Evolutionary conservation across 2,888 invertebrate species (phyloP), one percentile per base, ranked within the genome.

Genomic region (Catocala fraxini): DNA sequence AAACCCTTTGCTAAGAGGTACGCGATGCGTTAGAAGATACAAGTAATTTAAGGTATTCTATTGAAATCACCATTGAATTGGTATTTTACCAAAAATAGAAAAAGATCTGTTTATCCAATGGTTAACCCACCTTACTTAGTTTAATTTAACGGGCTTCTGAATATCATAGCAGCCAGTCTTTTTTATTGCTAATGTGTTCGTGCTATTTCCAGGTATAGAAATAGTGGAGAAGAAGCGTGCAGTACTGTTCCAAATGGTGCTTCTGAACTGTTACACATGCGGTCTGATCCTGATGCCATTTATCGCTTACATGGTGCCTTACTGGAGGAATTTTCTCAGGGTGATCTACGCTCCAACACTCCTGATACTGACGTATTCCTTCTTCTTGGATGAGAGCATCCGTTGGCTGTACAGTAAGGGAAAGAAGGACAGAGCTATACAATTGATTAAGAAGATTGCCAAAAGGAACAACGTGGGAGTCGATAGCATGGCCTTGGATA

Each of bases 391-490:
- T 56, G 93, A 94, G 71, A 94, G 93, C 78, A 89, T 93, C 56
- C 85, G 93, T 6, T 94, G 94, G 93, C 78, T 94, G 1, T 90
- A 90, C 78, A 93, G 92, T 75, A 93, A 93, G 71, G 93, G 94
- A 0, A 85, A 88, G 63, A 84, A 81, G 55, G 85, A 89, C 4
- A 80, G 80, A 67, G 93, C 89, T 0, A 81, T 88, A 0, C 71
- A 74, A 15, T 77, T 93, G 0, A 91, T 93, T 53, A 83, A 89
- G 48, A 93, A 92, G 71, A 90, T 92, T 10, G 91, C 94, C 0
- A 85, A 84, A 54, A 81, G 88, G 35, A 93, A 93, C 62, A 80
- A 85, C 0, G 88, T 92, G 0, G 62, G 78, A 9, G 70, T 93
- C 0, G 89, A 93, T 55, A 85, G 79, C 35, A 68, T 63, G 12